Conservation (phyloP, 2,113 vertebrate genomes). For the Vulpes vulpes region DNA sequence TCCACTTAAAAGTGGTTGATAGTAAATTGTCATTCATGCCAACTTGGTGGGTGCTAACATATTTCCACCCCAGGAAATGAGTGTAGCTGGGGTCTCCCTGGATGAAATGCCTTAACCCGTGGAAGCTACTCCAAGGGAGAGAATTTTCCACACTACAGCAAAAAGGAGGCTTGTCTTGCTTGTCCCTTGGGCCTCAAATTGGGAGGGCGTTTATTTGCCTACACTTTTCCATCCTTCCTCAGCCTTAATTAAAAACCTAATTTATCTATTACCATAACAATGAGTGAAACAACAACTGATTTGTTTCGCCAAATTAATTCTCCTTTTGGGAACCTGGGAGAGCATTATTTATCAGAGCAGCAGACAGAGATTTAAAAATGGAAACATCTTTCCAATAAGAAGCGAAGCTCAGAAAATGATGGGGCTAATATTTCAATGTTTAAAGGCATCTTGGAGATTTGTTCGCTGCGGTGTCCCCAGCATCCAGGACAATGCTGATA, state of each 20-base stretch:
- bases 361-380: slow-evolving; percentile 57
- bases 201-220: neutral
- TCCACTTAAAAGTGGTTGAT: neutral
- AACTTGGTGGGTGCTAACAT: neutral
- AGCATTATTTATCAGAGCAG: slow-evolving; percentile 65
- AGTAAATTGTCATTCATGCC: neutral
- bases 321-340: slow-evolving; percentile 70
- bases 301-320: slow-evolving; percentile 78
- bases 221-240: neutral
- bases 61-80: neutral
- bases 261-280: slow-evolving; percentile 78
- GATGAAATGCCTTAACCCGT: neutral
- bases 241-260: slow-evolving; percentile 75
- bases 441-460: neutral
- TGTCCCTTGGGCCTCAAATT: neutral
- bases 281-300: slow-evolving; percentile 69
- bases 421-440: neutral
- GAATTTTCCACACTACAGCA: neutral
- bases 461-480: neutral
- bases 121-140: neutral
- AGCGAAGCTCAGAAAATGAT: neutral
- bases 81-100: neutral
- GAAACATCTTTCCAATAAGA: slow-evolving; percentile 1
- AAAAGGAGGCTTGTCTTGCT: neutral
- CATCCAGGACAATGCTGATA: neutral